These are phyloP conservation scores for Pachyrhynchus sulphureomaculatus DNA, from an alignment of 1,140 invertebrate species.

Conservation along the genomic window DNA sequence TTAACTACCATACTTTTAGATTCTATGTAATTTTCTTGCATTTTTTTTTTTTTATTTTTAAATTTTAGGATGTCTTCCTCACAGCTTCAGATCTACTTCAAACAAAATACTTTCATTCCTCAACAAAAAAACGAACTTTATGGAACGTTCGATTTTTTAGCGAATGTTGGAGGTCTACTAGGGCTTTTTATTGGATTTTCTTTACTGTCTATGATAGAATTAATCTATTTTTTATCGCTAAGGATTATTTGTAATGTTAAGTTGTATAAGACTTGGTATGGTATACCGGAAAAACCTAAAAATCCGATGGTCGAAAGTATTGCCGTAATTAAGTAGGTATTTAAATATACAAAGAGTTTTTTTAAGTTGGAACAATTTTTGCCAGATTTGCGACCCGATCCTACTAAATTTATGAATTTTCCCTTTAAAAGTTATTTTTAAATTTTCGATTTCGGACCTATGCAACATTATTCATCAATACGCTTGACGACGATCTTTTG, in stretches of 20 bases:
- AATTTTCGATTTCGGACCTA: neutral
- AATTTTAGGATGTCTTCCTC: conserved; percentile 32
- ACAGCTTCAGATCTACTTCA: conserved; percentile 35
- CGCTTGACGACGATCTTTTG: too few species aligned
- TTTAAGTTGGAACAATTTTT: too few species aligned
- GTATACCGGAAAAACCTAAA: conserved; percentile 2
- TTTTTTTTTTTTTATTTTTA: too few species aligned
- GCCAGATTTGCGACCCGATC: too few species aligned
- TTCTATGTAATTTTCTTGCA: too few species aligned
- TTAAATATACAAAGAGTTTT: too few species aligned
- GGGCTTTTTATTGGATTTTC: conserved; percentile 81
- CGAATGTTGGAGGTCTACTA: conserved; percentile 76
- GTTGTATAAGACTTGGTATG: conserved; percentile 32
- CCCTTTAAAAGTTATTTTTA: neutral
- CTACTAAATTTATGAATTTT: too few species aligned
- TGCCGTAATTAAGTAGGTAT: neutral
- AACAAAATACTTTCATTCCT: conserved; percentile 30
- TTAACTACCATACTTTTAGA: too few species aligned
- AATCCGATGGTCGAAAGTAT: neutral
- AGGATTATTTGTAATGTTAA: conserved; percentile 36
- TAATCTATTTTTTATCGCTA: conserved; percentile 69
- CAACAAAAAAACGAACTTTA: conserved; percentile 28
- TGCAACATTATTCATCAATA: too few species aligned
- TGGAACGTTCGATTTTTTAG: conserved; percentile 53
- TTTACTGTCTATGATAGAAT: conserved; percentile 72